These are phyloP conservation scores for Agelaius tricolor DNA, from an alignment of 2,113 vertebrate genomes.

Conservation along the genomic window DNA sequence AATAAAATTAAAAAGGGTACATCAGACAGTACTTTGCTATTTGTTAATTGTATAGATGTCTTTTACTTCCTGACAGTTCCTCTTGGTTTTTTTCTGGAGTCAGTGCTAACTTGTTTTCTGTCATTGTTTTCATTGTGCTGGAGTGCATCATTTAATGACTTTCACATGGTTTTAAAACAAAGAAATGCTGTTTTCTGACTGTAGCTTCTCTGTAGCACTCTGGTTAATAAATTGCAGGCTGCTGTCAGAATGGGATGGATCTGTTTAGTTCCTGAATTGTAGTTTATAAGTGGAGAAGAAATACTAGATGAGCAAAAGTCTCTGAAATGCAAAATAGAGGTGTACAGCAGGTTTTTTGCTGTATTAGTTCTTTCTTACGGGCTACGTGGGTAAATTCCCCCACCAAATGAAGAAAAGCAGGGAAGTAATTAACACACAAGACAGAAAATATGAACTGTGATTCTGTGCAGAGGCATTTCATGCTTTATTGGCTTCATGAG, in stretches of 20 bases:
- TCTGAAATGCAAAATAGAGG: not conserved
- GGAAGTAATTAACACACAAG: conserved; percentile 55
- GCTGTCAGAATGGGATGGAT: not conserved
- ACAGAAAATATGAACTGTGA: conserved; percentile 51
- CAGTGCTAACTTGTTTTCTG: not conserved
- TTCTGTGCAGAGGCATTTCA: conserved; percentile 47
- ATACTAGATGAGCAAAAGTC: not conserved
- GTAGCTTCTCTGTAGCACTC: not conserved
- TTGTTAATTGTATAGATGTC: not conserved
- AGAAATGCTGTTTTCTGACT: not conserved
- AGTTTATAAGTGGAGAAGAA: not conserved
- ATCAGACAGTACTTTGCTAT: not conserved
- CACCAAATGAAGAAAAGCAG: conserved; percentile 33
- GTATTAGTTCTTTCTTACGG: not conserved
- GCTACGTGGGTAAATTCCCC: not conserved
- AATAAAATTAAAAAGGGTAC: not conserved
- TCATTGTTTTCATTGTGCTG: not conserved
- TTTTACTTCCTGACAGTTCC: not conserved
- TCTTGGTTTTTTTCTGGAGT: not conserved
- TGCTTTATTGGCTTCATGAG: conserved; percentile 59
- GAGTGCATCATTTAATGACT: not conserved
- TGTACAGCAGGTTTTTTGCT: not conserved
- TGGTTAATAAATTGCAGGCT: not conserved
- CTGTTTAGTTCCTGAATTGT: not conserved
- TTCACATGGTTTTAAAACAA: not conserved